Percentiles rank a stretch among this genome's conserved stretches.
These are phyloP conservation scores for Muscicapa striata DNA, from an alignment of 2,797 vertebrate species.

Conservation along the genomic window DNA sequence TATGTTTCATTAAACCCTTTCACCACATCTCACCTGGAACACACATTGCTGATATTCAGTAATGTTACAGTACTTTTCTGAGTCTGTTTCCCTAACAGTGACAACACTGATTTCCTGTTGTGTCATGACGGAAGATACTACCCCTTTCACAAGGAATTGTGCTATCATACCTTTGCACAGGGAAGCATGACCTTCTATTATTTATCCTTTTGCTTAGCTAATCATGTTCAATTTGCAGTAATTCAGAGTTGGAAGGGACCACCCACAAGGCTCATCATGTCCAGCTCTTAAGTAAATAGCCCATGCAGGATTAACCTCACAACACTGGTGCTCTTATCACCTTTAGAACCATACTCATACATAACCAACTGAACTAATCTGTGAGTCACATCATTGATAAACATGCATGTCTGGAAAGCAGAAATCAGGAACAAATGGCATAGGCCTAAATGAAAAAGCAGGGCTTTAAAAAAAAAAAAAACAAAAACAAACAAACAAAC, in stretches of 20 bases:
- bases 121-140: neutral
- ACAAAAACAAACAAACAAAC: too few relatives aligned
- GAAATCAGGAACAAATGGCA: neutral
- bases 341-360: neutral
- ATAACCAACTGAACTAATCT: neutral
- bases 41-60: neutral
- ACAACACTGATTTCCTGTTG: neutral
- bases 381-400: fast-evolving
- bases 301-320: neutral
- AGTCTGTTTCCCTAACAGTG: neutral
- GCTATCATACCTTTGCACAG: neutral
- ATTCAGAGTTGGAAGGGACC: neutral
- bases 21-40: neutral
- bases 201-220: neutral
- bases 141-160: neutral
- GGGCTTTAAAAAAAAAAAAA: too few relatives aligned
- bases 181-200: neutral
- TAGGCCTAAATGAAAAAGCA: neutral
- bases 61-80: neutral
- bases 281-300: neutral
- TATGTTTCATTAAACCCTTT: neutral
- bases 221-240: neutral
- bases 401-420: neutral
- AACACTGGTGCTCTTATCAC: neutral
- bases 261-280: neutral